These are phyloP conservation scores for Machimus rusticus DNA, from an alignment of 2,888 invertebrate genomes.

Conservation along the genomic window DNA sequence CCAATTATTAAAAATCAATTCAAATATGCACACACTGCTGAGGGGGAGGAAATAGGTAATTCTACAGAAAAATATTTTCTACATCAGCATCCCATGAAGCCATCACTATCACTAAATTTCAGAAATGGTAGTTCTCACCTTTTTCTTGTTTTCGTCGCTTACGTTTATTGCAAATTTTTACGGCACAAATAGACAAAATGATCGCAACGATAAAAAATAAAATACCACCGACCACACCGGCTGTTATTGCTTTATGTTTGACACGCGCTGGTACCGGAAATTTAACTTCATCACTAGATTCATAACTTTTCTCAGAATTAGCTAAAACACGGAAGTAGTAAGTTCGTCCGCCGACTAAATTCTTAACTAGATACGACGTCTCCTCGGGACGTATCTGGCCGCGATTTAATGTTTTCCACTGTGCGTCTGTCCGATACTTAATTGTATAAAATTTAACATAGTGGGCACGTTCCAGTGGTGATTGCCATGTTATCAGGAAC, in stretches of 20 bases:
- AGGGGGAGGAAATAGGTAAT: not conserved
- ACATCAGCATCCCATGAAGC: constrained; percentile 52
- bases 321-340: constrained; percentile 93
- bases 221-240: constrained; percentile 95
- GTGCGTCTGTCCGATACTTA: constrained; percentile 88
- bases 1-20: not conserved
- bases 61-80: not conserved
- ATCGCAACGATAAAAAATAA: constrained; percentile 97
- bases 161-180: constrained; percentile 97
- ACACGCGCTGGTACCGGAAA: constrained; percentile 89
- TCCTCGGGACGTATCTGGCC: constrained; percentile 89
- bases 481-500: constrained; percentile 89
- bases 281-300: constrained; percentile 86
- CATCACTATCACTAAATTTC: constrained; percentile 33
- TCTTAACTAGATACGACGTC: constrained; percentile 91
- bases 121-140: constrained; percentile 70
- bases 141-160: constrained; percentile 97
- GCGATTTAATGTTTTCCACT: constrained; percentile 88
- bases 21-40: not conserved
- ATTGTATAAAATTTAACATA: constrained; percentile 89
- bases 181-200: constrained; percentile 95
- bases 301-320: constrained; percentile 84
- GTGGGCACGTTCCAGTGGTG: constrained; percentile 80
- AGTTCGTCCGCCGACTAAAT: constrained; percentile 87
- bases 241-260: constrained; percentile 94